Base-by-base conservation (phyloP, 30 jellyfish, hydroid and myxozoan genomes). In the Pelagia noctiluca region DNA sequence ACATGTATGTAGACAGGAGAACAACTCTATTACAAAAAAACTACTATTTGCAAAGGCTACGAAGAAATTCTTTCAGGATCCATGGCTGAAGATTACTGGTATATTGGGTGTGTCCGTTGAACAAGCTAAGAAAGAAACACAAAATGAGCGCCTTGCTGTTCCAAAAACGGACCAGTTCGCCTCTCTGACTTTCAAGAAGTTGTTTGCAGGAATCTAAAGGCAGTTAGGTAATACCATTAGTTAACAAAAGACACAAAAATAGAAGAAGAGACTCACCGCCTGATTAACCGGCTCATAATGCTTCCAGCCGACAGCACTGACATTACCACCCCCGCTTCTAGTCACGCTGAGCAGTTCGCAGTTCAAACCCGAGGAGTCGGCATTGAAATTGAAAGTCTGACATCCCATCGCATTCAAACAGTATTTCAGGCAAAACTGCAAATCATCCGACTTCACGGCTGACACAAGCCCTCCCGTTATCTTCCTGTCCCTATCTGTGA, bases 211-310 rank as follows among this genome's bases (percentile, higher is more conserved):
- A 42, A 42, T 42, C 57, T 5, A 42, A 42, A 30, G 30, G 26
- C 16, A 19, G 21, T 32, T 69, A 10, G 3, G 3, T 21, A 4
- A 46, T 12, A 8, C 66, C 1, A 11, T 19, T 7, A 71, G 35
- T 3, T 22, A 31, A 24, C 3, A 32, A 50, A 53, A 33, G 53
- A 7, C 18, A 49, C 31, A 46, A 31, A 42, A 23, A 4, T 26
- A 54, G 21, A 22, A 21, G 1, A 36, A 12, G n/a, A 1, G 31
- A 3, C 90, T 35, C 50, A 79, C 90, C 63, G 66, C 16, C 29
- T 79, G 90, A 22, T 64, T 50, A 28, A 46, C 42, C 16, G 90
- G 75, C 37, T 79, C 90, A 42, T 79, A 79, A 18, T 79, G 90
- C 25, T 63, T 79, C 82, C 90, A 79, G 3, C 75, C 82, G 1